Evolutionary conservation across 2,888 invertebrate genomes (phyloP), one percentile per base, ranked within the genome.

Genomic region (Notodonta dromedarius): DNA sequence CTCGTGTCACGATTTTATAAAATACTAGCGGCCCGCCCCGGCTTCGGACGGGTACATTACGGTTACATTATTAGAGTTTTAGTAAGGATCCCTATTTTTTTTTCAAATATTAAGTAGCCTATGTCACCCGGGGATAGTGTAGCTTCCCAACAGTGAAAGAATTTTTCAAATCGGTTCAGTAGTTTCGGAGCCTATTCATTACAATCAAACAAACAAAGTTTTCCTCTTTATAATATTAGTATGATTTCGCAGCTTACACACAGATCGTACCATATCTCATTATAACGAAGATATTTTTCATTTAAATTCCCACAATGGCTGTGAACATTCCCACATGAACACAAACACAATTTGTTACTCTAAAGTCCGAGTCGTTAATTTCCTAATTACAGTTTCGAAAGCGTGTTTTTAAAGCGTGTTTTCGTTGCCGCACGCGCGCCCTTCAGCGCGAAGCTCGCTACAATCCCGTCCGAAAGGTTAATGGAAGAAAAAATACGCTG

Each of bases 401-500:
- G 24, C 24, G 24, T 24, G 24, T 24, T 24, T 24, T 24, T 89
- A 90, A 90, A 86, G 84, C 84, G 78, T 83, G 86, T 91, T 91
- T 91, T 90, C 87, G 84, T 88, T 83, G 74, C 66, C 80, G 39
- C 77, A 75, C 79, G 80, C 74, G 68, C 76, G 83, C 85, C 86
- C 82, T 88, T 87, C 84, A 83, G 80, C 65, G 79, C 70, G 65
- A 66, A 65, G 67, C 75, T 68, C 69, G 65, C 70, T 78, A 79
- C 80, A 84, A 82, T 85, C 84, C 84, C 78, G 82, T 74, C 81
- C 82, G 85, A 84, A 83, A 91, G 89, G 88, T 89, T 92, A 92
- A 93, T 92, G 89, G 90, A 87, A 90, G 88, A 90, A 91, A 91
- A 91, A 93, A 91, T 89, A 91, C 88, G 85, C 81, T 90, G 91